Evolutionary conservation across 1,140 invertebrate species (phyloP).

Genomic region (Neelides sp.): DNA sequence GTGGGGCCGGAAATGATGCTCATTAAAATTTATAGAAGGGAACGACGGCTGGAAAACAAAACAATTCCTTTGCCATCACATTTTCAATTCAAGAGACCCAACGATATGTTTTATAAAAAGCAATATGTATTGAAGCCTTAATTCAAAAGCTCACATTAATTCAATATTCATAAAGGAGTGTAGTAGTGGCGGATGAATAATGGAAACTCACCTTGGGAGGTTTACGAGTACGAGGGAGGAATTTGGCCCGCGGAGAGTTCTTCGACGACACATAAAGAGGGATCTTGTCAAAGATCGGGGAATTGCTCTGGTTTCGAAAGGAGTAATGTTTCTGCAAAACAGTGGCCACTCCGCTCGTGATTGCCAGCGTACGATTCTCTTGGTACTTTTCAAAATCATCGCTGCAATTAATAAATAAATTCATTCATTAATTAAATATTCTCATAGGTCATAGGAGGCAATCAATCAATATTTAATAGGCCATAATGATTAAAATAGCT

Average conservation of each 20-base stretch:
- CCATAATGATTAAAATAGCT: neutral
- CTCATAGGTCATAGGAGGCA: neutral
- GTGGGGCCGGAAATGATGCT: too few species aligned
- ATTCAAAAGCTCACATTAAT: too few species aligned
- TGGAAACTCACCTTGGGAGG: too few species aligned
- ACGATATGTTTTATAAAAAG: too few species aligned
- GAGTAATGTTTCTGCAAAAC: constrained; percentile 60
- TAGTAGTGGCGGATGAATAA: too few species aligned
- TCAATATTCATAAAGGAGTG: too few species aligned
- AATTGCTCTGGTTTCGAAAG: constrained; percentile 43
- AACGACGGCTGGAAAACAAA: too few species aligned
- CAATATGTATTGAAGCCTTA: too few species aligned
- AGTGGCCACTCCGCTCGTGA: constrained; percentile 63
- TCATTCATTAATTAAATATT: constrained; percentile 4
- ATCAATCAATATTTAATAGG: neutral
- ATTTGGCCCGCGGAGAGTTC: constrained; percentile 58
- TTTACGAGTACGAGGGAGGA: too few species aligned
- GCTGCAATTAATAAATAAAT: constrained; percentile 37
- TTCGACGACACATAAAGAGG: constrained; percentile 72
- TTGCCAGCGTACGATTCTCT: constrained; percentile 53
- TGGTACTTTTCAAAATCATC: constrained; percentile 59
- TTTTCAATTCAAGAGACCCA: too few species aligned
- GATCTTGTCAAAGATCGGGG: constrained; percentile 47
- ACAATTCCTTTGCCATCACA: too few species aligned
- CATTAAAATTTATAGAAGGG: too few species aligned